Base-by-base conservation (phyloP, 2,888 invertebrate species). In the Caenorhabditis panamensis region DNA sequence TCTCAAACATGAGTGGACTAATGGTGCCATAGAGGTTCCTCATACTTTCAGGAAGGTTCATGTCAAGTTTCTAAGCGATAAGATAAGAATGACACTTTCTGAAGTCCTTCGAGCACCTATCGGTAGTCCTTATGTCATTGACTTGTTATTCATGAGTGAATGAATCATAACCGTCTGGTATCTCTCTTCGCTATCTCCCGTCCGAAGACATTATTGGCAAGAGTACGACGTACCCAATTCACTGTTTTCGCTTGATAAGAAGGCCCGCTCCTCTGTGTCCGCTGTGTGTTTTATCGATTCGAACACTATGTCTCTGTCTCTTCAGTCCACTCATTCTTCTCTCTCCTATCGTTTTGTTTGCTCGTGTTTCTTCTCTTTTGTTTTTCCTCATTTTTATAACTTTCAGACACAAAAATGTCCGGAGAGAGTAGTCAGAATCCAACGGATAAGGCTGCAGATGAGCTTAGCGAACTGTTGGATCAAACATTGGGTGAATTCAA, bases 391-490 rank as follows among this genome's bases (percentile, higher is more conserved):
- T 51, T 31, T n/a, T 26, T 26, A 18, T 13, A 11, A 41, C 5
- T 41, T 41, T 41, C 13, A 2, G 13, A 13, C 63, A 68, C 63
- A 36, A 61, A 47, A 67, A 82, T 82, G 82, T 41, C 82, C 2
- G 82, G 73, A n/a, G 59, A 72, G 1, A 51, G 62, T 1, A 41
- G 28, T 2, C 53, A 64, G 54, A 37, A 41, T 18, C 9, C 41
- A 13, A 24, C 56, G 5, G 67, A 68, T 37, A 71, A 80, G 26
- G 61, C 73, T 11, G 82, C 54, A 2, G 80, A 85, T 3, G 83
- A 82, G 49, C 69, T 85, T 16, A 72, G 61, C 22, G 79, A 66
- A 16, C 64, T 85, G 36, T 71, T 85, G 2, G 85, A 85, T 67
- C 62, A 71, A 56, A 76, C 83, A 9, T 69, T 82, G 54, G 69